Base-by-base conservation (phyloP, 2,113 vertebrate genomes). In the Corythoichthys intestinalis region DNA sequence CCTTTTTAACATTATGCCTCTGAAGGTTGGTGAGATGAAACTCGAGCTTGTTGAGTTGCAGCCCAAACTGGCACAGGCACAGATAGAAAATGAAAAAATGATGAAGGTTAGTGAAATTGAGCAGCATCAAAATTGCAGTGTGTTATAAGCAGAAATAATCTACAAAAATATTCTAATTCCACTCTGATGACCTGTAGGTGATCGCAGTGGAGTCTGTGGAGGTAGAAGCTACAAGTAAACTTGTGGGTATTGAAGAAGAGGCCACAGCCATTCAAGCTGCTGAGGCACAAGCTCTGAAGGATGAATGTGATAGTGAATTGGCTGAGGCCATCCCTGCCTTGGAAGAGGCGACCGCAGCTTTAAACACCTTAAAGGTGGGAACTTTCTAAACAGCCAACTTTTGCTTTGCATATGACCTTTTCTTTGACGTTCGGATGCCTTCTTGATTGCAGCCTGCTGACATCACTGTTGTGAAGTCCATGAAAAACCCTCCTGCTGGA, bases 401-500 rank as follows among this genome's bases (percentile, higher is more conserved):
- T 13, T 62, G 38, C 13, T 47, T 52, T 38, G 64, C 14, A 38
- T 12, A 2, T 66, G 4, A 47, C 44, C 35, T 57, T 34, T 58
- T 13, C n/a, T 10, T 44, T 58, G 48, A 67, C 28, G 39, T 15
- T 35, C 41, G 28, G n/a, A 28, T 13, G 59, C 4, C 59, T 77
- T 15, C 83, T 67, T 86, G 6, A 17, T 85, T 88, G 76, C 81
- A 98, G 97, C 96, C 96, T 20, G 80, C 93, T 82, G 97, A 99
- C 74, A 90, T 98, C 76, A 94, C 95, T 44, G 95, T 98, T 76
- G 94, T 99, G 67, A 98, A 98, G 85, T 93, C 96, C 44, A 98
- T 98, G 97, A 99, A 97, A 86, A 98, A 95, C 83, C 97, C 97
- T 70, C 97, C 96, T 0, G 92, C 93, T 69, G 95, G 94, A 77